Evolutionary conservation across 1,140 invertebrate species (phyloP), one percentile per base, ranked within the genome.

Genomic region (Tetranychus cinnabarinus): DNA sequence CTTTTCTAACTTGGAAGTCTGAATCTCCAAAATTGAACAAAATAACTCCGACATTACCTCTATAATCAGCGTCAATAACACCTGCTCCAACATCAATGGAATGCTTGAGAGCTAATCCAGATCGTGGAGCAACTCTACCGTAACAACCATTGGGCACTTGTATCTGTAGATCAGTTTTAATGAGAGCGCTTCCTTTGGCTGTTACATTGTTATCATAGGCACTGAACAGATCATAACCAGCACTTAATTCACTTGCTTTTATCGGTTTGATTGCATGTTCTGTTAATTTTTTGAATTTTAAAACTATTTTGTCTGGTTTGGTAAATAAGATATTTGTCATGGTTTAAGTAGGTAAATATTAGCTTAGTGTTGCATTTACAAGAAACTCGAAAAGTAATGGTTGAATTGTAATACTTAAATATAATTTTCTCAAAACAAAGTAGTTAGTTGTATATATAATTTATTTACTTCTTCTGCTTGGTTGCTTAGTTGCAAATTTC

Each of bases 51-150:
- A 99, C 75, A 71, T 92, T 87, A 5, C 93, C 95, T 66, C 92
- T 79, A 69, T 90, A 93, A 70, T 95, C 90, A 71, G 82, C 79
- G 74, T 96, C 90, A 58, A 95, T 82, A 0, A 96, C 90, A 56
- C 90, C 90, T 74, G 88, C 88, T 86, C 92, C 93, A 68, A 98
- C 88, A 77, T 98, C 91, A 68, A 99, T 95, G 63, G 85, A 87
- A 73, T 95, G 80, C 74, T 98, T 98, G 48, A 81, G 81, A 36
- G 95, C 91, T 45, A 99, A 75, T 0, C 95, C 95, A 62, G 92
- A 97, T 60, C 95, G 80, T 6, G 96, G 93, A 4, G 95, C 95
- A 46, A 99, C 79, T 67, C 95, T 76, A 8, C 93, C 96, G 73
- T 98, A 98, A 66, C 86, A 91, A 10, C 88, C 89, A 13, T 70